Base-by-base conservation (phyloP, 2,113 vertebrate genomes). In the Tauraco erythrolophus region DNA sequence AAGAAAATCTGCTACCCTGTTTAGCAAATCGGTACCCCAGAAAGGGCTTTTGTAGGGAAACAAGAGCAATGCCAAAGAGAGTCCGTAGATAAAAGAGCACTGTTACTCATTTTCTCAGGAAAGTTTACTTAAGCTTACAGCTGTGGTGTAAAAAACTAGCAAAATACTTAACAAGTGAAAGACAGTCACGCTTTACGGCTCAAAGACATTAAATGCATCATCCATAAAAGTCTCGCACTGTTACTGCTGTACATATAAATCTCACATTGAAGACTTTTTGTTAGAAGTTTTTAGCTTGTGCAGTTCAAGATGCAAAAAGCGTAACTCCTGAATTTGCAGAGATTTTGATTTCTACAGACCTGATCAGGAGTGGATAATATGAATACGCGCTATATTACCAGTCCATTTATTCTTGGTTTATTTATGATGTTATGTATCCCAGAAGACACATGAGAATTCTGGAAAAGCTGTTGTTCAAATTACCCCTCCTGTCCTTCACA, bases 81-180 rank as follows among this genome's bases (percentile, higher is more conserved):
- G 14, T 8, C 3, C 7, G 7, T 4, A 82, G 54, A 50, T 46
- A 37, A 61, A 71, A n/a, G 0, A 75, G 46, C 64, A 80, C 70
- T 35, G 19, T 46, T 83, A 43, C 5, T 37, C 2, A 57, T 57
- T 88, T 79, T 9, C 43, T 72, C 68, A 46, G 19, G 54, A 13
- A 94, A 89, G 51, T 70, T 97, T 71, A 87, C 76, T 75, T 62
- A 28, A 19, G 56, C 45, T 79, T 69, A 56, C 57, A 76, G 14
- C 22, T 51, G 27, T 1, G 9, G 18, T 60, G 43, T 58, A 60
- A 78, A 91, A 68, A 53, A 58, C n/a, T 33, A 14, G 17, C 25
- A 82, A 86, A 88, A 83, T 31, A 91, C 57, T 88, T 53, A 69
- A 69, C 69, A 82, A 71, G 70, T 12, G 39, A 92, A 56, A 77